These are phyloP conservation scores for Corella eumyota DNA, from an alignment of 23 tunicate species.

Conservation along the genomic window DNA sequence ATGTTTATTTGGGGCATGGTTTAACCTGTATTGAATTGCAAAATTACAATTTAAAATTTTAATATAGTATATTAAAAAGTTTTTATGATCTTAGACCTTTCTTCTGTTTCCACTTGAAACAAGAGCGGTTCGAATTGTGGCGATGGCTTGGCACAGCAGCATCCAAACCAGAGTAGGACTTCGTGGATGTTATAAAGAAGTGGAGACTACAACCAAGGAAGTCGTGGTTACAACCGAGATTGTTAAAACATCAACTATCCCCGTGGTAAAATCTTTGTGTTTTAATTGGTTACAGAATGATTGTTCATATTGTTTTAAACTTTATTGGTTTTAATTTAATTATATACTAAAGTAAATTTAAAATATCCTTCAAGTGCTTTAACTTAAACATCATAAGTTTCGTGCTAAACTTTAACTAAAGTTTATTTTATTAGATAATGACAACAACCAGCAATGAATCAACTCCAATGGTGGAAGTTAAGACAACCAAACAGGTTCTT, in stretches of 20 bases:
- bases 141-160: constrained; percentile 44
- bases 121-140: constrained; percentile 31
- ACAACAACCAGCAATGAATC: not conserved
- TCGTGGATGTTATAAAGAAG: constrained; percentile 53
- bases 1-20: too few relatives aligned
- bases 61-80: not conserved
- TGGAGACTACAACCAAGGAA: constrained; percentile 33
- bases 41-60: too few relatives aligned
- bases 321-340: too few relatives aligned
- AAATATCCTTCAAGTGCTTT: too few relatives aligned
- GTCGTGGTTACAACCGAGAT: constrained; percentile 17
- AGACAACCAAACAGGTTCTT: constrained; percentile 13
- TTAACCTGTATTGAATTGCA: too few relatives aligned
- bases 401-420: not conserved
- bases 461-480: constrained; percentile 6
- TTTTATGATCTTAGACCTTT: constrained; percentile 10
- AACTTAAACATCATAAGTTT: too few relatives aligned
- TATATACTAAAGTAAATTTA: too few relatives aligned
- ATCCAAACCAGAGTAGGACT: constrained; percentile 31
- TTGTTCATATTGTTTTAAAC: too few relatives aligned
- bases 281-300: too few relatives aligned
- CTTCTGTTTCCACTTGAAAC: constrained; percentile 58
- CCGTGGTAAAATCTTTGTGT: constrained; percentile 27
- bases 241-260: constrained; percentile 15
- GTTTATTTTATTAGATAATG: not conserved